Base-by-base conservation (phyloP, 2,888 invertebrate genomes). In the Clunio marinus region DNA sequence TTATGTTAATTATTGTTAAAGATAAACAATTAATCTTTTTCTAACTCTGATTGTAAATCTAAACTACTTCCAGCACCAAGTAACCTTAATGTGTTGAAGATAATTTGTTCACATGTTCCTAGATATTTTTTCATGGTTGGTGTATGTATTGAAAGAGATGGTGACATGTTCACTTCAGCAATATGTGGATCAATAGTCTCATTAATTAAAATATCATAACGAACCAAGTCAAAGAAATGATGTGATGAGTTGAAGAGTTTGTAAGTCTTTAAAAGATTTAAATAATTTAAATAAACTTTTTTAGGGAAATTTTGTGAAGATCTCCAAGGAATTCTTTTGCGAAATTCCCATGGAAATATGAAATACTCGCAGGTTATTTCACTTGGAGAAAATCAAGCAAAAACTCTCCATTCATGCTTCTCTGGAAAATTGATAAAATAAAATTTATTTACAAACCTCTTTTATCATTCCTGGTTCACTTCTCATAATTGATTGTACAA, bases 111-210 rank as follows among this genome's bases (percentile, higher is more conserved):
- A 74, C 95, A 95, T n/a, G n/a, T n/a, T n/a, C n/a, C n/a, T n/a
- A n/a, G n/a, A n/a, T n/a, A 95, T n/a, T 15, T 62, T 13, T 62
- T 37, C 78, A 94, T 93, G 0, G 87, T 87, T 0, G 93, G 91
- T 3, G 91, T 91, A 70, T 70, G 80, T 80, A 2, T 81, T 82
- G 2, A 93, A 77, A n/a, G n/a, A n/a, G n/a, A n/a, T n/a, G n/a
- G n/a, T n/a, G n/a, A 0, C 95, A 95, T 95, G 75, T 96, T 96
- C 1, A 92, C 94, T 80, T 96, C 95, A 83, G 96, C 86, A 13
- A 93, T 80, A 73, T 85, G 91, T 0, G 93, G 88, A 63, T 88
- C 88, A 1, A 95, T 76, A 70, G 92, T 81, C 72, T 91, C 88
- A 75, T 95, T 93, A 0, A 95, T 79, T 0, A 92, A 86, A 76